Evolutionary conservation across 2,888 invertebrate species (phyloP), one percentile per base, ranked within the genome.

Genomic region (Theretra japonica): DNA sequence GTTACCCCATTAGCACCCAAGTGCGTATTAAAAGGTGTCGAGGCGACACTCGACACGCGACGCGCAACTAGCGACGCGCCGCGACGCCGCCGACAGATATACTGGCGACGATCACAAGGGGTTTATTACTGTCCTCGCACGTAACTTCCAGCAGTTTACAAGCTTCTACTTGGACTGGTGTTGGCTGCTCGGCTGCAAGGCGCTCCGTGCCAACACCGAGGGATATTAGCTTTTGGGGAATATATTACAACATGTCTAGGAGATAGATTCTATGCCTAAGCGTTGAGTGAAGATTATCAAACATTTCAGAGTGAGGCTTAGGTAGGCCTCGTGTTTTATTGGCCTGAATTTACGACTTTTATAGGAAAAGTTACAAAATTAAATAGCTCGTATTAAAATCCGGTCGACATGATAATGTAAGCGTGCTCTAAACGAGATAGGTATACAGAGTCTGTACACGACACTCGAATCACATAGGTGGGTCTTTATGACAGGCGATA

Each of bases 61-160:
- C 21, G 23, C n/a, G 62, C 33, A 2, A 41, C 33, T n/a, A 62
- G 33, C 41, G 48, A 65, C 65, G 33, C 33, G 58, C 25, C 58
- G n/a, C 33, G 58, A 25, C 58, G 58, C 62, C 33, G n/a, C 33
- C 23, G 65, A 48, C 41, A 48, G 65, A 65, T 48, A 65, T 65
- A 65, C 48, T n/a, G 23, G 41, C 48, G 21, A 23, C 25, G 17
- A 25, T 23, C 23, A 48, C 65, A 5, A 23, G 23, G 21, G 41
- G 23, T 48, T 65, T 65, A 65, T 41, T 41, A 41, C 65, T 15
- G 65, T 23, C 65, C 23, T 65, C 65, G 8, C 60, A 5, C 65
- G 23, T 65, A 65, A 65, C 65, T 65, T 17, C 6, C 5, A 15
- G 48, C 53, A 53, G 53, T 53, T 53, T 65, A 48, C 41, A 23